Base-by-base conservation (phyloP, 2,888 invertebrate genomes). In the Branchellion lobata region DNA sequence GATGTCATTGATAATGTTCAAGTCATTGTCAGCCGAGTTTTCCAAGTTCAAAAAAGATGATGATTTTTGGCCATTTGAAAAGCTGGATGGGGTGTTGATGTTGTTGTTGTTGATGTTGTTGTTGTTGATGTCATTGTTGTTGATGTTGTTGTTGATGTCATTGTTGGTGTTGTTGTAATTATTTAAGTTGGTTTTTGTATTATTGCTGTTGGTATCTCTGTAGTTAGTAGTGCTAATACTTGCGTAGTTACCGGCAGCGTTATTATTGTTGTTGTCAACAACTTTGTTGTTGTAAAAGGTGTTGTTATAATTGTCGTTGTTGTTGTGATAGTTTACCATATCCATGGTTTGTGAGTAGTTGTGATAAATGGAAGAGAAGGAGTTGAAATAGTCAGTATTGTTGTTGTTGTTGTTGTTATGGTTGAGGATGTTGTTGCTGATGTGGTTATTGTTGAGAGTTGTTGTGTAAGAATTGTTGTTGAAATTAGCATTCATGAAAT, bases 291-390 rank as follows among this genome's bases (percentile, higher is more conserved):
- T 69, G 33, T 29, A 31, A 29, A 3, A 27, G 69, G 14, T 69
- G 27, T 33, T 33, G 33, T 34, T 34, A 5, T 31, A 14, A 29
- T 18, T 27, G 69, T 69, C 29, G 31, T 69, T 5, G 69, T 69
- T 69, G 69, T 69, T 24, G 3, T 24, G 11, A 27, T 2, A 2
- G 33, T 69, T 69, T 27, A 69, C 3, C 69, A 69, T 34, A 29
- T 33, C 69, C 31, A 33, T 69, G 21, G 69, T 33, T 34, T 69
- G 69, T 21, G 69, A 27, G 33, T 69, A 33, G 33, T 69, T 69
- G 33, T 69, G 31, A n/a, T 33, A 33, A n/a, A 69, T 69, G 3
- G 69, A 69, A 14, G 69, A 69, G 33, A 33, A 33, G 2, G 69
- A 31, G 21, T 31, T 69, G 31, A 34, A 29, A 33, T 27, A 31